Evolutionary conservation across 1,140 invertebrate species (phyloP).

Genomic region (Polypedilum pembai): DNA sequence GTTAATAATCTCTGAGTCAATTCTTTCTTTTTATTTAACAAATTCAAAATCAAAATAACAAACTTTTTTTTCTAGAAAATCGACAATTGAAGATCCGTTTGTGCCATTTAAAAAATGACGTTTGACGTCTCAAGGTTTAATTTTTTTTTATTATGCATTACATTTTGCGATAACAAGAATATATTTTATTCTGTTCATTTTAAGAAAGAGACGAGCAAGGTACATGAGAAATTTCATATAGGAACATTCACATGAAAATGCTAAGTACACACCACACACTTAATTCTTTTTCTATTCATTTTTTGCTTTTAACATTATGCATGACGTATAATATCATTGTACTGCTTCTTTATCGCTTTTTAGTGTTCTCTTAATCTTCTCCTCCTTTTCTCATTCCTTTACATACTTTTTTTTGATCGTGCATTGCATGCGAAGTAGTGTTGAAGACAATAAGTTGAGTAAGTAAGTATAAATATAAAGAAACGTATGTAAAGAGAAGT

Average conservation of each 20-base stretch:
- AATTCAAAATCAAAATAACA: too few relatives aligned
- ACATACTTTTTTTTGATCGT: constrained; percentile 4
- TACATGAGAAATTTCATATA: background rate
- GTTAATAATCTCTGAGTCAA: too few relatives aligned
- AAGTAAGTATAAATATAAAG: background rate
- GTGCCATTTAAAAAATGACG: background rate
- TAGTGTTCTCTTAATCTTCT: constrained; percentile 23
- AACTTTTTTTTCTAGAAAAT: too few relatives aligned
- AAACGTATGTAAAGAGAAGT: background rate
- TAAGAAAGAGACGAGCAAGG: background rate
- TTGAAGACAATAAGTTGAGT: too few relatives aligned
- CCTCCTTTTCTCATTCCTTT: constrained; percentile 21
- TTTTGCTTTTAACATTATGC: background rate
- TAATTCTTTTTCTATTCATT: background rate
- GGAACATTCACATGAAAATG: background rate
- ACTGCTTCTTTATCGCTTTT: constrained; percentile 12
- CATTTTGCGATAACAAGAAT: too few relatives aligned
- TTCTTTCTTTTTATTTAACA: too few relatives aligned
- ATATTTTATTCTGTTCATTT: background rate
- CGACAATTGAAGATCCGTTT: too few relatives aligned
- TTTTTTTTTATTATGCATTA: background rate
- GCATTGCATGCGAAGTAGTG: constrained; percentile 1
- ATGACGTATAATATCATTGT: constrained; percentile 27
- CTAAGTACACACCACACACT: background rate
- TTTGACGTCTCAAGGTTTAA: constrained; percentile 22